These are phyloP conservation scores for Laothoe populi DNA, from an alignment of 2,888 invertebrate species.

Conservation along the genomic window DNA sequence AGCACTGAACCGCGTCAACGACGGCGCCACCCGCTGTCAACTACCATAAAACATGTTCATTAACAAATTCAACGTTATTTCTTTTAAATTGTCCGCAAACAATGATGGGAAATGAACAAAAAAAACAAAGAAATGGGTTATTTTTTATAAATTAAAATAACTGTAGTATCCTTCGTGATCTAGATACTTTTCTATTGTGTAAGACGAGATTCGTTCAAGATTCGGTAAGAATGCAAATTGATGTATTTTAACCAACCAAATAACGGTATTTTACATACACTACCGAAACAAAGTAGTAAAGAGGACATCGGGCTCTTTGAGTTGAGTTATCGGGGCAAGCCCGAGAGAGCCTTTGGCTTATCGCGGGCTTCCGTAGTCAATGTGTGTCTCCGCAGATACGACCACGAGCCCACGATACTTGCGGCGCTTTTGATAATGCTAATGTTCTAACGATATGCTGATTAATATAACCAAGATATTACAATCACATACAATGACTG, in stretches of 20 bases:
- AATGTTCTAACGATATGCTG: constrained; percentile 74
- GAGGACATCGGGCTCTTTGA: constrained; percentile 63
- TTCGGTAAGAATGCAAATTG: not conserved
- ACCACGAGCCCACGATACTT: constrained; percentile 54
- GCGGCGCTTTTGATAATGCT: constrained; percentile 82
- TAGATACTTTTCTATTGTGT: not conserved
- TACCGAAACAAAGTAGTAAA: constrained; percentile 36
- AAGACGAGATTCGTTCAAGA: not conserved
- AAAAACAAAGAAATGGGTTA: not conserved
- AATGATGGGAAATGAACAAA: constrained; percentile 15
- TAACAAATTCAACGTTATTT: constrained; percentile 8
- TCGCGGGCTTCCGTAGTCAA: constrained; percentile 61
- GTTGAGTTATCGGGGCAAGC: constrained; percentile 77
- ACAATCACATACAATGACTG: constrained; percentile 73
- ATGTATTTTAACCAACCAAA: not conserved
- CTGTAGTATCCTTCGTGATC: not conserved
- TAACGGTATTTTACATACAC: not conserved
- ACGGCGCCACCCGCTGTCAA: constrained; percentile 43
- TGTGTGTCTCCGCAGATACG: constrained; percentile 74
- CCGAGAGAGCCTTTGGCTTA: constrained; percentile 72
- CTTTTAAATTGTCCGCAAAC: not conserved
- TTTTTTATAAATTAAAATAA: not conserved
- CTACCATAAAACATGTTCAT: constrained; percentile 25
- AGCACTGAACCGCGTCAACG: constrained; percentile 47
- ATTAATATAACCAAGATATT: constrained; percentile 64